Base-by-base conservation (phyloP, 2,888 invertebrate genomes). In the Galeruca laticollis region DNA sequence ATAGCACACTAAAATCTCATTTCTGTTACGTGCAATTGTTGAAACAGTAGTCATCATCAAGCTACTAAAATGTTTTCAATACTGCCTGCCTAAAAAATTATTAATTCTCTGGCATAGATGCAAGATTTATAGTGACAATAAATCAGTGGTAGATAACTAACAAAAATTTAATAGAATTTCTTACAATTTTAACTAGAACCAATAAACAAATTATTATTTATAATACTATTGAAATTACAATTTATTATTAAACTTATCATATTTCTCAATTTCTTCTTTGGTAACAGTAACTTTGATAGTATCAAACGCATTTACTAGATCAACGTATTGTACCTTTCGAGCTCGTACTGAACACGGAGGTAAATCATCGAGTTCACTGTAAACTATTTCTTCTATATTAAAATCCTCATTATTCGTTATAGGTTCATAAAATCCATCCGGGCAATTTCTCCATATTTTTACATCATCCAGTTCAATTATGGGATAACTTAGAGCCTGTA, bases 391-490 rank as follows among this genome's bases (percentile, higher is more conserved):
- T 6, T 74, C 72, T 2, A 65, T n/a, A 60, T 61, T 60, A 56
- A 73, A 72, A 31, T 75, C 71, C n/a, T 78, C 75, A 6, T 70
- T 70, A 6, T 61, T 37, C 0, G 59, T 51, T 6, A 78, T 71
- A 3, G 82, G 82, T 64, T 80, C 77, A 60, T 82, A 82, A 51
- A 75, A 76, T 31, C 79, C 80, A 70, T 83, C 78, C 18, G 74
- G 47, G 26, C 76, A 76, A n/a, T 67, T 56, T 62, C 77, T 81
- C 87, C 87, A 87, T 59, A 82, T 74, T 37, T 76, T 81, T n/a
- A 82, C 81, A 13, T 80, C 78, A 72, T 86, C 84, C 21, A 89
- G 80, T 74, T 88, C 87, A 65, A 84, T 81, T 51, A 89, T 80
- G 6, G 89, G 89, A 69, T 85, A 72, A 56, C 73, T 73, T 26